Percentiles rank a stretch among this genome's conserved stretches.
phyloP scores from a whole-genome alignment of 2,888 invertebrate species.

The Parapristionchus giblindavisi region DNA sequence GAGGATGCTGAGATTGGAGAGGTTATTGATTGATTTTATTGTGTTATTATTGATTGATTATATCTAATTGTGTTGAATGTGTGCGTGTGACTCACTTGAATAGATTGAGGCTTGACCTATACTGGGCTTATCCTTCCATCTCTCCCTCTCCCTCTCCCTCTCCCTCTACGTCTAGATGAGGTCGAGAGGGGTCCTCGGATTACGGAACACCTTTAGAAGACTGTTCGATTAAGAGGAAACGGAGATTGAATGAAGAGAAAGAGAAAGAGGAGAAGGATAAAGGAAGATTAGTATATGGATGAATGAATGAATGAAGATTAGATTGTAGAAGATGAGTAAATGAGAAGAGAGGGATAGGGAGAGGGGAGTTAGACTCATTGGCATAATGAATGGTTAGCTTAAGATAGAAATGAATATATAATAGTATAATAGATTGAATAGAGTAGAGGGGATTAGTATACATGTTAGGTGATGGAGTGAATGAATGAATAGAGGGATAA shows the following conservation, averaged over 20 bases:
- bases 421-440: no score
- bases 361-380: neutral
- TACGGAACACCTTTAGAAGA: neutral
- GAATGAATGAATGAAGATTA: neutral
- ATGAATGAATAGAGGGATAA: no score
- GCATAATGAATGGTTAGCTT: neutral
- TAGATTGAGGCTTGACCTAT: conserved; percentile 33
- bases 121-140: neutral
- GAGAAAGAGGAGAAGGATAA: neutral
- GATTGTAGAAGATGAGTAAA: neutral
- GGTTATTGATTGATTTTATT: conserved; percentile 39
- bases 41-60: conserved; percentile 14
- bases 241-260: neutral
- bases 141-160: neutral
- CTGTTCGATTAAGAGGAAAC: neutral
- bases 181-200: neutral
- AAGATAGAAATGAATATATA: neutral
- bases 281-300: no score
- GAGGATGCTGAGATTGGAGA: conserved; percentile 53
- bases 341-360: neutral
- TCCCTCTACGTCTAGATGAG: neutral
- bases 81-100: neutral
- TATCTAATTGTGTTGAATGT: neutral
- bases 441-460: no score
- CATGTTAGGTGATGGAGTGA: no score